A percentile compares a stretch with the other conserved stretches of the same genome.
Evolutionary conservation across 2,797 vertebrate species (phyloP).

Genomic region (Antrozous pallidus): DNA sequence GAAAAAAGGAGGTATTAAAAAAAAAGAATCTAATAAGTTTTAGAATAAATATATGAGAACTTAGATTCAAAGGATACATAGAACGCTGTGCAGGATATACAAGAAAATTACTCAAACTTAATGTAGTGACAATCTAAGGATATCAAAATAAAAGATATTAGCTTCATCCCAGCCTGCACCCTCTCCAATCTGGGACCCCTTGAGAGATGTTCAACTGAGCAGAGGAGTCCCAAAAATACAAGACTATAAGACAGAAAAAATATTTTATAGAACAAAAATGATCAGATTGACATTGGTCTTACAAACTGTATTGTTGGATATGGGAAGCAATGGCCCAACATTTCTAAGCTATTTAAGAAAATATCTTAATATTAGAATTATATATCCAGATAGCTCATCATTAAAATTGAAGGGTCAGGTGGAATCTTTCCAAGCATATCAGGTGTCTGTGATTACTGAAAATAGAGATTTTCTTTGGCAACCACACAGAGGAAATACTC

Average conservation of each 20-base stretch:
- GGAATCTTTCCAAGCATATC: neutral
- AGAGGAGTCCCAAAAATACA: neutral
- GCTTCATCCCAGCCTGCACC: too few relatives aligned
- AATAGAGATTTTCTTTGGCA: neutral
- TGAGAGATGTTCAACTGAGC: too few relatives aligned
- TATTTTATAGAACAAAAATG: neutral
- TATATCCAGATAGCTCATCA: neutral
- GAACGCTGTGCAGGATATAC: neutral
- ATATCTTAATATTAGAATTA: neutral
- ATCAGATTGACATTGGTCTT: neutral
- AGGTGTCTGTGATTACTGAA: neutral
- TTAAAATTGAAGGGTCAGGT: neutral
- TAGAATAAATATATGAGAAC: neutral
- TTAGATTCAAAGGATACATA: neutral
- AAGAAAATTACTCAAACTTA: neutral
- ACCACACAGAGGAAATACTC: neutral
- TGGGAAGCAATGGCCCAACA: neutral
- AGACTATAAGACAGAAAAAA: neutral
- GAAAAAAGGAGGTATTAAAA: neutral
- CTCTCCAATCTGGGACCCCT: too few relatives aligned
- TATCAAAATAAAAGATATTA: neutral
- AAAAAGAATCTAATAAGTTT: neutral
- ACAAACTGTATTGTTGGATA: neutral
- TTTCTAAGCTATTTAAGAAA: neutral
- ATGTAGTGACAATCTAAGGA: neutral